Conservation (phyloP, 2,113 vertebrate species). For the Cynoglossus semilaevis region DNA sequence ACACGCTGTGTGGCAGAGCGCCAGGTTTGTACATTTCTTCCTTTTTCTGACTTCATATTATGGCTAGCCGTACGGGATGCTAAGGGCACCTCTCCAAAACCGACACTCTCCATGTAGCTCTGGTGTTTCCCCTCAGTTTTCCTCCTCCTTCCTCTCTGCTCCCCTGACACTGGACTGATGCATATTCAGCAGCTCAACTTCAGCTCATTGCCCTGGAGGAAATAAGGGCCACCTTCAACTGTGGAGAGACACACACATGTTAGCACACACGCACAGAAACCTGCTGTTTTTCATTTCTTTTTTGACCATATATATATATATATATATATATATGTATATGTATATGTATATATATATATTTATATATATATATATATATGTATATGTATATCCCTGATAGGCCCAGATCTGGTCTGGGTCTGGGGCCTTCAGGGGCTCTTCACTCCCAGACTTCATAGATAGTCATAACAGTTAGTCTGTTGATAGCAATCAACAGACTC, state of each 20-base stretch:
- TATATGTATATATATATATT: too few relatives aligned
- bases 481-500: constrained; percentile 76
- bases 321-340: too few relatives aligned
- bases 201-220: constrained; percentile 17
- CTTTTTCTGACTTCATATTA: constrained; percentile 63
- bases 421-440: constrained; percentile 55
- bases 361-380: too few relatives aligned
- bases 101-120: constrained; percentile 53
- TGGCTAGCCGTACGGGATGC: constrained; percentile 60
- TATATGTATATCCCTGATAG: too few relatives aligned
- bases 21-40: constrained; percentile 53
- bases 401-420: constrained; percentile 58
- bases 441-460: constrained; percentile 69
- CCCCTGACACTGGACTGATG: constrained; percentile 31
- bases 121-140: constrained; percentile 56
- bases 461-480: constrained; percentile 77
- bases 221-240: constrained; percentile 30
- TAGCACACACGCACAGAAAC: background rate
- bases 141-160: constrained; percentile 44
- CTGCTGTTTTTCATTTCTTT: background rate
- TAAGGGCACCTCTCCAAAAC: constrained; percentile 63
- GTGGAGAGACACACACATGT: constrained; percentile 11
- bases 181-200: constrained; percentile 55
- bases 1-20: constrained; percentile 48
- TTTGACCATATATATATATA: background rate